Evolutionary conservation across 2,888 invertebrate species (phyloP).

Genomic region (Pocota personata): DNA sequence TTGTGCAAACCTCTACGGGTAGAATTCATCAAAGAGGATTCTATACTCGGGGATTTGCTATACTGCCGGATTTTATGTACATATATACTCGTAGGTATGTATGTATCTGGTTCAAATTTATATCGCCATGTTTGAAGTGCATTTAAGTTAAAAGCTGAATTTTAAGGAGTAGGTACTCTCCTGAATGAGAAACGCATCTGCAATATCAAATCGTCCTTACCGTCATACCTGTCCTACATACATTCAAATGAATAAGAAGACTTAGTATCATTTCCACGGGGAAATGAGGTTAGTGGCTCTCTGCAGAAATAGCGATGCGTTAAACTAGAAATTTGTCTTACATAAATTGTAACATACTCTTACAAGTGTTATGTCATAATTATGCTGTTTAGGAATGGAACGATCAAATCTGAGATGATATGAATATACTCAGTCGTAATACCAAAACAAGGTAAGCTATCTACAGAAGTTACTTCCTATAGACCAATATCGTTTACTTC

Average conservation of each 20-base stretch:
- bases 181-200: conserved; percentile 5
- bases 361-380: too few relatives aligned
- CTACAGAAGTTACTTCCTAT: too few relatives aligned
- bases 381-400: too few relatives aligned
- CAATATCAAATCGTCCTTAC: neutral
- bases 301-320: too few relatives aligned
- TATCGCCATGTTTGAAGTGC: conserved; percentile 13
- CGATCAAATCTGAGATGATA: too few relatives aligned
- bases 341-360: too few relatives aligned
- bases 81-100: neutral
- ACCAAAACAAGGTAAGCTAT: too few relatives aligned
- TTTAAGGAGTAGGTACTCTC: conserved; percentile 11
- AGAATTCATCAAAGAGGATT: conserved; percentile 43
- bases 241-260: neutral
- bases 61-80: conserved; percentile 5
- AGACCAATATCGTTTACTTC: too few relatives aligned
- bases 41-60: neutral
- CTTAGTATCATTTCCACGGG: neutral
- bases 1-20: conserved; percentile 16
- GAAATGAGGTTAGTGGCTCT: neutral
- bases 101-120: neutral
- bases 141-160: neutral
- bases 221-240: neutral
- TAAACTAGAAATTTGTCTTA: too few relatives aligned
- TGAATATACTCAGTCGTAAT: too few relatives aligned